Conservation (phyloP, 2,113 vertebrate genomes). For the Pavo muticus region DNA sequence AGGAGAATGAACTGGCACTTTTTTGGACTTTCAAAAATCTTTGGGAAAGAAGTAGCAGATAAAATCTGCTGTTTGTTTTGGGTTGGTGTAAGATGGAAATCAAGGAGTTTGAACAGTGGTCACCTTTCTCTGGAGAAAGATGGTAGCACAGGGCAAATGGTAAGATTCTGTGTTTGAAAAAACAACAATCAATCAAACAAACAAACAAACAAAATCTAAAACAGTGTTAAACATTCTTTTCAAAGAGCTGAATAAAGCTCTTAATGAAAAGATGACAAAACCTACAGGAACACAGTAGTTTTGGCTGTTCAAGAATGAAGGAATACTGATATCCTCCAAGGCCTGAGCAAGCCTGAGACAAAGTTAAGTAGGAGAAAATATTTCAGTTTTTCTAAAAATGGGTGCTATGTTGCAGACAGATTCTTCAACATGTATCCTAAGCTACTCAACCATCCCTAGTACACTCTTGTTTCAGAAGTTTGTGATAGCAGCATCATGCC, state of each 20-base stretch:
- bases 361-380: not conserved
- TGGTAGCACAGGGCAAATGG: not conserved
- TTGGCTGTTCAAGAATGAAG: not conserved
- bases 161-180: not conserved
- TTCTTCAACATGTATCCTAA: not conserved
- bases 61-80: not conserved
- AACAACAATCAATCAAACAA: not conserved
- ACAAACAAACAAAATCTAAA: fast-evolving
- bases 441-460: not conserved
- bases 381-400: not conserved
- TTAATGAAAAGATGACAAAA: not conserved
- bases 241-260: not conserved
- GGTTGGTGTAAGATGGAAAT: not conserved
- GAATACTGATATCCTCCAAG: not conserved
- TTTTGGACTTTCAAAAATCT: not conserved
- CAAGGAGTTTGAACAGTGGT: not conserved
- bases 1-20: not conserved
- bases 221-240: not conserved
- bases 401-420: not conserved
- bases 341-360: not conserved
- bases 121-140: not conserved
- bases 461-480: not conserved
- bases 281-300: not conserved
- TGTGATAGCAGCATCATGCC: not conserved
- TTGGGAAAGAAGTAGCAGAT: not conserved